phyloP scores from a whole-genome alignment of 2,797 vertebrate genomes.

The Crenuchus spilurus region DNA sequence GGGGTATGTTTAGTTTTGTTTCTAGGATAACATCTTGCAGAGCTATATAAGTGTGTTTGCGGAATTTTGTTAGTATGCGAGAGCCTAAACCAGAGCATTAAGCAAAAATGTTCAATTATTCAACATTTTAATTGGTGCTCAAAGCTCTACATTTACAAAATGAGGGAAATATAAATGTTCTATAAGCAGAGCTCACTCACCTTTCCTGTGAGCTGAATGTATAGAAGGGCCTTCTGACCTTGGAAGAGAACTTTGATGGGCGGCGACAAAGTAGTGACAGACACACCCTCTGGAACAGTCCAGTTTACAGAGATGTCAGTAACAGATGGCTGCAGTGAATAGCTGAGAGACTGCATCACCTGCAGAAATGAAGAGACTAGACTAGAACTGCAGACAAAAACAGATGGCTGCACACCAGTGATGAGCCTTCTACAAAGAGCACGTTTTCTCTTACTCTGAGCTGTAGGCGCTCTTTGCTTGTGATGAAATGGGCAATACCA shows the following conservation, averaged over 20 bases:
- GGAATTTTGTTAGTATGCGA: too few species aligned
- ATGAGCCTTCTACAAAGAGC: too few species aligned
- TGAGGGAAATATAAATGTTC: too few species aligned
- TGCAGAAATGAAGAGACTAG: slow-evolving; percentile 33
- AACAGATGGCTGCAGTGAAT: slow-evolving; percentile 75
- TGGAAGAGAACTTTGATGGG: slow-evolving; percentile 76
- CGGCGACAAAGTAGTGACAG: slow-evolving; percentile 71
- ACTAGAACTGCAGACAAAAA: neutral
- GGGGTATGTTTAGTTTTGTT: too few species aligned
- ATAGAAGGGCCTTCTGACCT: slow-evolving; percentile 79
- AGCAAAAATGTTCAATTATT: too few species aligned
- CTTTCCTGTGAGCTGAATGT: slow-evolving; percentile 68
- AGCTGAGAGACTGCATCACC: slow-evolving; percentile 79
- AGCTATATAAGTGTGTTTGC: too few species aligned
- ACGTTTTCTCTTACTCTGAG: slow-evolving; percentile 73
- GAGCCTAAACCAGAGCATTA: too few species aligned
- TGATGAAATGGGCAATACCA: slow-evolving; percentile 82
- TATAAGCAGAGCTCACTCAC: too few species aligned
- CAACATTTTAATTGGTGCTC: too few species aligned
- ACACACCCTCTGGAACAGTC: slow-evolving; percentile 71
- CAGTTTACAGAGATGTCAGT: slow-evolving; percentile 61
- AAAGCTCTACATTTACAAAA: too few species aligned
- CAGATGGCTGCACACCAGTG: neutral
- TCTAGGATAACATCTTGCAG: too few species aligned
- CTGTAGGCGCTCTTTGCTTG: slow-evolving; percentile 79